Percentiles rank a stretch among this genome's conserved stretches.
Evolutionary conservation across 2,113 vertebrate species (phyloP).

Genomic region (Dicentrarchus labrax): DNA sequence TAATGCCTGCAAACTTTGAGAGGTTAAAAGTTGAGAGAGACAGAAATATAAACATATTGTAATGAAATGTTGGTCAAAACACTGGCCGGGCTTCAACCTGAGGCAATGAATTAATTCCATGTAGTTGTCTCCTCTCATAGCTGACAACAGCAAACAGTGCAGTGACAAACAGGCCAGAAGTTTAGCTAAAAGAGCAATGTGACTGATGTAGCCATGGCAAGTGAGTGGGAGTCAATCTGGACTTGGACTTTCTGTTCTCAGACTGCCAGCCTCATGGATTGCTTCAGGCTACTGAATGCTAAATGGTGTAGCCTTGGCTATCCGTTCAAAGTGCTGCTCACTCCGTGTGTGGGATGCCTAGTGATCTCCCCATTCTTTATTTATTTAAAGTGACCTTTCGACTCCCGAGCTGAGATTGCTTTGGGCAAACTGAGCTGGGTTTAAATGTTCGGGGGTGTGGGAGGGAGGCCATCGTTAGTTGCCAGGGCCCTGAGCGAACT

Average conservation of each 20-base stretch:
- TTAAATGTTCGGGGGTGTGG: conserved; percentile 81
- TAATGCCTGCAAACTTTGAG: conserved; percentile 23
- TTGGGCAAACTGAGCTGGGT: conserved; percentile 77
- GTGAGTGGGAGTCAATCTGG: conserved; percentile 81
- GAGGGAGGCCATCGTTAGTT: conserved; percentile 73
- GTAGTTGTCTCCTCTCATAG: conserved; percentile 3
- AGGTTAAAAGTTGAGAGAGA: conserved; percentile 38
- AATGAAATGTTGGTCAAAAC: conserved; percentile 25
- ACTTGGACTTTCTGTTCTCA: conserved; percentile 75
- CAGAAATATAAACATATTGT: conserved; percentile 19
- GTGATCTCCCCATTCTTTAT: conserved; percentile 82
- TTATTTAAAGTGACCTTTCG: conserved; percentile 84
- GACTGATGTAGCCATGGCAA: conserved; percentile 73
- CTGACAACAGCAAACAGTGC: conserved; percentile 41
- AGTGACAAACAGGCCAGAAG: conserved; percentile 56
- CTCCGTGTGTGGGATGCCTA: conserved; percentile 78
- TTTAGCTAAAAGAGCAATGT: conserved; percentile 50
- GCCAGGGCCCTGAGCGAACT: conserved; percentile 64
- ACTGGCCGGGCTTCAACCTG: conserved; percentile 26
- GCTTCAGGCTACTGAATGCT: conserved; percentile 79
- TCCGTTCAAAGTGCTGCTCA: conserved; percentile 73
- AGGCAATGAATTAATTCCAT: conserved; percentile 48
- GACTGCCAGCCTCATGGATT: conserved; percentile 68
- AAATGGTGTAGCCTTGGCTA: conserved; percentile 75
- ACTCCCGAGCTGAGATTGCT: conserved; percentile 71